Base-by-base conservation (phyloP, 92 coral and sea anemone species). In the Phenganax subtilis region DNA sequence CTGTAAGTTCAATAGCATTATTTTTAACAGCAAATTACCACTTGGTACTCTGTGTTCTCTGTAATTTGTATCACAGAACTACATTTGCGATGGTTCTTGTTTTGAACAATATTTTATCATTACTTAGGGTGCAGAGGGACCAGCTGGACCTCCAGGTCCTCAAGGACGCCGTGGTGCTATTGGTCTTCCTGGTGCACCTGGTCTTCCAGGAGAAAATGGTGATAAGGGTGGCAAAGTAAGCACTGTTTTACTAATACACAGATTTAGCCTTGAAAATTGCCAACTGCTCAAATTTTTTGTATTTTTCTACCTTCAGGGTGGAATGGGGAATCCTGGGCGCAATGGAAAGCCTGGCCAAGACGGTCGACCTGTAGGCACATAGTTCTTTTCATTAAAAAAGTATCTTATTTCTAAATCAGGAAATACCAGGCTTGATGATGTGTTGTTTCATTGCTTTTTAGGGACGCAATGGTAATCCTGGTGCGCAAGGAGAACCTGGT, bases 381-480 rank as follows among this genome's bases (percentile, higher is more conserved):
- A 20, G 25, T 20, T 20, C 25, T 20, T 20, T 20, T 20, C 25
- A 20, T 20, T 20, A 20, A 20, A 20, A 20, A 20, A 20, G 25
- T 20, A 20, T 20, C 25, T 20, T 20, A 20, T 20, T 20, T 20
- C 25, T 20, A 20, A 20, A 20, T 20, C 25, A 20, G 25, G 25
- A 20, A 0, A 20, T 20, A 20, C 25, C 25, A 20, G 25, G 25
- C 25, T 20, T 20, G 25, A 20, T 20, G 12, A 10, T 52, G 29
- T 25, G 16, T 17, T 75, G 51, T 57, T 76, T 57, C 12, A 76
- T 25, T 76, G 25, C 56, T 54, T 14, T 73, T 8, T n/a, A 76
- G 81, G 81, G 81, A 29, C 57, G 81, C 51, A 76, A 11, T 76
- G 81, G 81, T 57, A 57, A 76, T 57, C 67, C 67, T 57, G 81